Percentiles rank a stretch among this genome's conserved stretches.
Evolutionary conservation across 2,888 invertebrate species (phyloP).

Genomic region (Megamerina dolium): DNA sequence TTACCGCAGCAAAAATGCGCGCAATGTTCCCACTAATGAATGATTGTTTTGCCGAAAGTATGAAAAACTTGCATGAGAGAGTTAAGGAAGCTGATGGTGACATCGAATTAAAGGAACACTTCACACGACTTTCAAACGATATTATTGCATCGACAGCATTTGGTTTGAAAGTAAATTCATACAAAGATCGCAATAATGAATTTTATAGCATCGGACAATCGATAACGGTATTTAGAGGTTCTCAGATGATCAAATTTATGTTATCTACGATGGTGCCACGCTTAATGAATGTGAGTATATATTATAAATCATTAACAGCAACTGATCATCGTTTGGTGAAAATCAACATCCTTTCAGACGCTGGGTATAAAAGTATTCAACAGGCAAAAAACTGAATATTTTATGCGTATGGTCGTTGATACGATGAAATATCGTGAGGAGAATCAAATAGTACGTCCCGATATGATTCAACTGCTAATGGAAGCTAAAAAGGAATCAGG

Average conservation of each 20-base stretch:
- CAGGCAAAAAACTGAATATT: slow-evolving; percentile 39
- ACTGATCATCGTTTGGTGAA: background rate
- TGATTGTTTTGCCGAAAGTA: slow-evolving; percentile 33
- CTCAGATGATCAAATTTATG: slow-evolving; percentile 25
- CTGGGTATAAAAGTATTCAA: slow-evolving; percentile 37
- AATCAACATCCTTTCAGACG: background rate
- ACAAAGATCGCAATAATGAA: slow-evolving; percentile 51
- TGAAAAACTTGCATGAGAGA: slow-evolving; percentile 23
- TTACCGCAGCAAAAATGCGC: slow-evolving; percentile 53
- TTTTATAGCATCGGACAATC: slow-evolving; percentile 49
- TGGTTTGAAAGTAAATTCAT: slow-evolving; percentile 53
- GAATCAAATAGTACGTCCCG: slow-evolving; percentile 51
- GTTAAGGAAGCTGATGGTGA: slow-evolving; percentile 19
- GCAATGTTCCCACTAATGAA: slow-evolving; percentile 45
- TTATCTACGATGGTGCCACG: slow-evolving; percentile 20
- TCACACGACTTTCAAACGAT: slow-evolving; percentile 43
- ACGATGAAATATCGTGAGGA: slow-evolving; percentile 50
- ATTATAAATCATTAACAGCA: background rate
- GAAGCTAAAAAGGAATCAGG: slow-evolving; percentile 36
- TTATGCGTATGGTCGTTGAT: slow-evolving; percentile 44
- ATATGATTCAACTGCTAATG: slow-evolving; percentile 56
- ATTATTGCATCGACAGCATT: slow-evolving; percentile 45
- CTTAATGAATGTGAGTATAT: slow-evolving; percentile 23
- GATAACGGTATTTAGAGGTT: slow-evolving; percentile 24
- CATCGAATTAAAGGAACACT: slow-evolving; percentile 36